Evolutionary conservation across 2,113 vertebrate species (phyloP).

Genomic region (Scatophagus argus): DNA sequence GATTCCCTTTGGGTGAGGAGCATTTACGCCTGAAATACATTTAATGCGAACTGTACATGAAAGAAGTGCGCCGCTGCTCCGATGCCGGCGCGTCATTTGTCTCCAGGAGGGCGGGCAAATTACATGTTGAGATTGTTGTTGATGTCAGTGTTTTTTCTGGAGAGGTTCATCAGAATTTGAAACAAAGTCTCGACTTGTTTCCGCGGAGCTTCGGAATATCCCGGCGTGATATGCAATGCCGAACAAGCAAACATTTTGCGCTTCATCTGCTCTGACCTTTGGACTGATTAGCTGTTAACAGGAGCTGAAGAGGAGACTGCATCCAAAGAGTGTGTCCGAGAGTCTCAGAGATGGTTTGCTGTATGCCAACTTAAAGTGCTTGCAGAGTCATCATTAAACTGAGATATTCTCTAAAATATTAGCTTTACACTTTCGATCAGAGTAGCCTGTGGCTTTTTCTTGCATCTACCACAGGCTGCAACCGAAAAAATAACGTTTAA

Average conservation of each 20-base stretch:
- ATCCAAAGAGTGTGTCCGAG: constrained; percentile 6
- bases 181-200: not conserved
- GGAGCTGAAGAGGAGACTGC: not conserved
- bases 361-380: not conserved
- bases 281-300: constrained; percentile 37
- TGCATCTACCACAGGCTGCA: not conserved
- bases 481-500: too few relatives aligned
- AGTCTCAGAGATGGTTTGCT: not conserved
- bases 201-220: not conserved
- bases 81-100: constrained; percentile 56
- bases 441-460: too few relatives aligned
- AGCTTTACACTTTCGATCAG: not conserved
- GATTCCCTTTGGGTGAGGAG: not conserved
- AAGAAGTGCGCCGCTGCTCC: not conserved
- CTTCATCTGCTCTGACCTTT: constrained; percentile 42
- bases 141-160: not conserved
- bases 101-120: not conserved
- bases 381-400: not conserved
- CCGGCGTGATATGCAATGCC: constrained; percentile 20
- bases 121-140: not conserved
- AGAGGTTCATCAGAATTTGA: not conserved
- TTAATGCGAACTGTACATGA: not conserved
- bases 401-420: not conserved
- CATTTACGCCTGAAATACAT: not conserved
- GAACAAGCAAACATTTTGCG: constrained; percentile 38